phyloP scores from a whole-genome alignment of 2,797 vertebrate species.

The Arctocebus calabarensis region DNA sequence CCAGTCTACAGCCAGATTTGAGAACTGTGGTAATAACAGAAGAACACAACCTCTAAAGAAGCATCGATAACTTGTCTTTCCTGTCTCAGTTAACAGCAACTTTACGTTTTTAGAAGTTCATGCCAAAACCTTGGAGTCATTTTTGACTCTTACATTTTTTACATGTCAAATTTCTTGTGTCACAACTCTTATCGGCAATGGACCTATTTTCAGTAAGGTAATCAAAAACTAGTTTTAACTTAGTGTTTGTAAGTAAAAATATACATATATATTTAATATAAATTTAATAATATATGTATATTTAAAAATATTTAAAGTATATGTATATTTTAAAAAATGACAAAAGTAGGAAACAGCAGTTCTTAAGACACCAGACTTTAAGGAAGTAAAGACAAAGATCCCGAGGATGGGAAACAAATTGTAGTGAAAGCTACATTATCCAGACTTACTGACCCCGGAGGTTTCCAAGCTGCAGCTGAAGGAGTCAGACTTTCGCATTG shows the following conservation, averaged over 20 bases:
- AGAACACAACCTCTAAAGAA: not conserved
- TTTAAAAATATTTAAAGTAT: too few relatives aligned
- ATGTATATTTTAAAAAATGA: not conserved
- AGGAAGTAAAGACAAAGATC: not conserved
- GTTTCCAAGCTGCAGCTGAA: not conserved
- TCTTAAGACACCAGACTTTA: not conserved
- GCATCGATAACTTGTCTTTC: not conserved
- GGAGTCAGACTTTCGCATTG: fast-evolving
- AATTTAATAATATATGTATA: too few relatives aligned
- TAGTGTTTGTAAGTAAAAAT: not conserved
- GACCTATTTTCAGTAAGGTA: not conserved
- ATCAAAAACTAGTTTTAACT: not conserved
- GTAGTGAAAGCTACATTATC: fast-evolving
- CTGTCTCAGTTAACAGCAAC: not conserved
- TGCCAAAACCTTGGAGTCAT: not conserved
- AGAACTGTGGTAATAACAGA: not conserved
- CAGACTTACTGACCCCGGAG: not conserved
- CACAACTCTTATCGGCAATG: not conserved
- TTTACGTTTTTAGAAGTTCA: not conserved
- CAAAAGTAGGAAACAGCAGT: not conserved
- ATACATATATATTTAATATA: too few relatives aligned
- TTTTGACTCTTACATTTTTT: not conserved
- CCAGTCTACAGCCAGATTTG: not conserved
- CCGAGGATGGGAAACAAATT: not conserved
- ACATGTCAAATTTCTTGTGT: not conserved